A percentile compares a stretch with the other conserved stretches of the same genome.
Evolutionary conservation across 2,113 vertebrate genomes (phyloP).

Genomic region (Asarcornis scutulata): DNA sequence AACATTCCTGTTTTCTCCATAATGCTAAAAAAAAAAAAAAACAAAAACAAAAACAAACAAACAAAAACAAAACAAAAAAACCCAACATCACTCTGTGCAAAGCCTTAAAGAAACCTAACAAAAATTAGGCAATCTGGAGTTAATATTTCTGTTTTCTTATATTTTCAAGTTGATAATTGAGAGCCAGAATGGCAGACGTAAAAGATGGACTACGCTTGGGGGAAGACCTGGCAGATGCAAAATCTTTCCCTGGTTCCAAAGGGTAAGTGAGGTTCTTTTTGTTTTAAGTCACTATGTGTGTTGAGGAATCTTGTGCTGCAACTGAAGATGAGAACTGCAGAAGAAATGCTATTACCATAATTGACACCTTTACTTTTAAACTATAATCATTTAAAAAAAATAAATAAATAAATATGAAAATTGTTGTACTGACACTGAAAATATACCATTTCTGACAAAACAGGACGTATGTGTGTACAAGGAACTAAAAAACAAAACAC

Average conservation of each 20-base stretch:
- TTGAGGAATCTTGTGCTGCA: not conserved
- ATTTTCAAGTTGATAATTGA: constrained; percentile 27
- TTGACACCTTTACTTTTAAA: not conserved
- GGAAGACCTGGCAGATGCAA: constrained; percentile 57
- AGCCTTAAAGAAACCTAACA: not conserved
- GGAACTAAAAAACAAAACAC: not conserved
- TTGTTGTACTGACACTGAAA: not conserved
- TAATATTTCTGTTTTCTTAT: not conserved
- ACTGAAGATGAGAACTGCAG: not conserved
- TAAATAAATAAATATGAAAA: not conserved
- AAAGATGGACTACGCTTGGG: constrained; percentile 34
- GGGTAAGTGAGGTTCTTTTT: constrained; percentile 55
- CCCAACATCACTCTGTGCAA: not conserved
- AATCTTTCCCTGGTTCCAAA: constrained; percentile 37
- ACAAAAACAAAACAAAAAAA: too few species aligned
- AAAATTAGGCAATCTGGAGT: not conserved
- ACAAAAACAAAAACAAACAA: too few species aligned
- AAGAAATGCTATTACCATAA: not conserved
- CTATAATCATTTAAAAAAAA: not conserved
- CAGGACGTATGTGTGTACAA: rapidly evolving
- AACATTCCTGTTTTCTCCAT: not conserved
- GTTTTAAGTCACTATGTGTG: not conserved
- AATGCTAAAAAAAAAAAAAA: not conserved
- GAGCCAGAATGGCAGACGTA: constrained; percentile 44
- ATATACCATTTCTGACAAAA: not conserved